Evolutionary conservation across 2,113 vertebrate species (phyloP).

Genomic region (Ochotona princeps): DNA sequence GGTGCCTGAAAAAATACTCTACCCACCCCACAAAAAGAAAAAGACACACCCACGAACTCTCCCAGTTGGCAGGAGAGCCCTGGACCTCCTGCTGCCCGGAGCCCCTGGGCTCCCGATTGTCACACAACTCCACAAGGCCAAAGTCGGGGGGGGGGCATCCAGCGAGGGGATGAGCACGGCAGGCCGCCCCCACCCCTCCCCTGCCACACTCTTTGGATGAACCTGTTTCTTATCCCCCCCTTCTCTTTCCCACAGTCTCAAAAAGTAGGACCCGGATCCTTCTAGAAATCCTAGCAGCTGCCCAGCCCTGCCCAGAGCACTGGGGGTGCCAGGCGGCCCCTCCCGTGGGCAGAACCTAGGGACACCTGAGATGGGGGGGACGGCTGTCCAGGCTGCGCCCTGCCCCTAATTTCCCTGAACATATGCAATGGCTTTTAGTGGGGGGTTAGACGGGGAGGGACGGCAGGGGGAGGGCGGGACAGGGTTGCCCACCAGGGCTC

Average conservation of each 20-base stretch:
- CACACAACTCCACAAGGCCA: slow-evolving; percentile 55
- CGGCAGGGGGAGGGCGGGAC: not conserved
- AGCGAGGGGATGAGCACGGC: slow-evolving; percentile 12
- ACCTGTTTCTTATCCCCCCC: not conserved
- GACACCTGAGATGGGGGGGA: slow-evolving; percentile 78
- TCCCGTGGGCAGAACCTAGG: slow-evolving; percentile 30
- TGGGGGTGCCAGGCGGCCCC: not conserved
- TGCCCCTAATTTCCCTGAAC: slow-evolving; percentile 72
- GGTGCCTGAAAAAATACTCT: slow-evolving; percentile 79
- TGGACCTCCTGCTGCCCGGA: not conserved
- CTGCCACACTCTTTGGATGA: slow-evolving; percentile 26
- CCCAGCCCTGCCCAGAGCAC: not conserved
- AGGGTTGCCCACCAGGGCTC: not conserved
- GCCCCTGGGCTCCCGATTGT: slow-evolving; percentile 66
- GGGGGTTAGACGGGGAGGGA: slow-evolving; percentile 13
- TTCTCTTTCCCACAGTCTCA: not conserved
- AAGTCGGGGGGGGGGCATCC: not conserved
- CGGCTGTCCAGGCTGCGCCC: slow-evolving; percentile 38
- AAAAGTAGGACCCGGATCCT: not conserved
- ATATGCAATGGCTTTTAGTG: slow-evolving; percentile 76
- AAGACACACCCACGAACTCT: not conserved
- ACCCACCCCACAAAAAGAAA: slow-evolving; percentile 66
- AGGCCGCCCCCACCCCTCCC: not conserved
- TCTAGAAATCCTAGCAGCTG: not conserved
- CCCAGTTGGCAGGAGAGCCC: not conserved